Evolutionary conservation across 2,113 vertebrate genomes (phyloP).

Genomic region (Takifugu flavidus): DNA sequence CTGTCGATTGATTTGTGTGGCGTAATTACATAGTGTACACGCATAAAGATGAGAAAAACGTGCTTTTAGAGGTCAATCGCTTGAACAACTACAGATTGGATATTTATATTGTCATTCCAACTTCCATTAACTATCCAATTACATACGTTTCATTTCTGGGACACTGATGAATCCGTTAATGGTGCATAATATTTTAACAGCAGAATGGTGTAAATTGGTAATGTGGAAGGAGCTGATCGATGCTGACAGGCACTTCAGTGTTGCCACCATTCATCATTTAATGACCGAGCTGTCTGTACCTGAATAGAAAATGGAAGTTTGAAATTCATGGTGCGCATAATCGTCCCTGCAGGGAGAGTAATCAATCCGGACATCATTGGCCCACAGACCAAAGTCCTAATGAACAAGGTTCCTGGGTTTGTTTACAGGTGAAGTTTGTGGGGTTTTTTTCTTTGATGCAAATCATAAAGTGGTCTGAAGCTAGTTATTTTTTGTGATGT

Average conservation of each 20-base stretch:
- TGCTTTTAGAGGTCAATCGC: too few relatives aligned
- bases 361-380: conserved; percentile 43
- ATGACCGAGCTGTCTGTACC: conserved; percentile 34
- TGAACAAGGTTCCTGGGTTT: neutral
- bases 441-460: too few relatives aligned
- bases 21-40: too few relatives aligned
- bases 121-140: too few relatives aligned
- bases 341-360: conserved; percentile 30
- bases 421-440: neutral
- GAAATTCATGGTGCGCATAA: conserved; percentile 38
- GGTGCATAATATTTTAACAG: conserved; percentile 46
- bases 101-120: too few relatives aligned
- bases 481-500: too few relatives aligned
- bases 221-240: conserved; percentile 50
- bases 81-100: too few relatives aligned
- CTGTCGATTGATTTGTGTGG: too few relatives aligned
- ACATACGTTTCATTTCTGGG: neutral
- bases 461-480: too few relatives aligned
- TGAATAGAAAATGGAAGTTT: conserved; percentile 42
- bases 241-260: conserved; percentile 50
- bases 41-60: too few relatives aligned
- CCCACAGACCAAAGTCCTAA: conserved; percentile 10
- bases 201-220: conserved; percentile 16
- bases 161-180: conserved; percentile 43
- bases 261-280: conserved; percentile 53